Base-by-base conservation (phyloP, 1,140 invertebrate genomes). In the Agrilus planipennis region DNA sequence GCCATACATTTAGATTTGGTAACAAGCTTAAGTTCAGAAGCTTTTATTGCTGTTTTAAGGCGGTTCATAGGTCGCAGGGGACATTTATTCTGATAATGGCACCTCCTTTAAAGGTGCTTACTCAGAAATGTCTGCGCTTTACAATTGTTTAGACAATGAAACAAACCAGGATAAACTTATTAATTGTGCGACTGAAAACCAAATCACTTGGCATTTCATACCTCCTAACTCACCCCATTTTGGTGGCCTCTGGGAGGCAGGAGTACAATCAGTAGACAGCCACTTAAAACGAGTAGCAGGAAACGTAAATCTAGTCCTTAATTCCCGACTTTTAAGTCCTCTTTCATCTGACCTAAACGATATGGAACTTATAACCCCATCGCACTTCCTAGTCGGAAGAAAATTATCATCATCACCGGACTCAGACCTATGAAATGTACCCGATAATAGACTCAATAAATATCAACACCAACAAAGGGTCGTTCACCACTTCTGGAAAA, bases 171-270 rank as follows among this genome's bases (percentile, higher is more conserved):
- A n/a, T n/a, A n/a, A n/a, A n/a, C n/a, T n/a, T n/a, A n/a, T n/a
- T n/a, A n/a, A n/a, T n/a, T n/a, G n/a, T n/a, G n/a, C n/a, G n/a
- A 21, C 3, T 4, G 36, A 56, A 34, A 49, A 44, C 17, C n/a
- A n/a, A n/a, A 57, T 65, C 2, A 38, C 47, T 20, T 69, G 64
- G 60, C 34, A 58, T n/a, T 64, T 67, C 39, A 63, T 60, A 39
- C 62, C 64, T 1, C 57, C 65, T 16, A 14, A 32, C 4, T 52
- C 60, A 9, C 54, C 59, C 5, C 55, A 64, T 51, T 62, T 66
- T 42, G 62, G 63, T 14, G 63, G 62, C 5, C 17, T 62, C 12
- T 63, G 59, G 50, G 66, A 68, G 45, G 38, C 54, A 5, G 39
- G 4, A n/a, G 27, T 32, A 6, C 30, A 40, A 40, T 19, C 16